Percentiles rank a stretch among this genome's conserved stretches.
phyloP scores from a whole-genome alignment of 2,797 vertebrate species.

The Cuculus canorus region DNA sequence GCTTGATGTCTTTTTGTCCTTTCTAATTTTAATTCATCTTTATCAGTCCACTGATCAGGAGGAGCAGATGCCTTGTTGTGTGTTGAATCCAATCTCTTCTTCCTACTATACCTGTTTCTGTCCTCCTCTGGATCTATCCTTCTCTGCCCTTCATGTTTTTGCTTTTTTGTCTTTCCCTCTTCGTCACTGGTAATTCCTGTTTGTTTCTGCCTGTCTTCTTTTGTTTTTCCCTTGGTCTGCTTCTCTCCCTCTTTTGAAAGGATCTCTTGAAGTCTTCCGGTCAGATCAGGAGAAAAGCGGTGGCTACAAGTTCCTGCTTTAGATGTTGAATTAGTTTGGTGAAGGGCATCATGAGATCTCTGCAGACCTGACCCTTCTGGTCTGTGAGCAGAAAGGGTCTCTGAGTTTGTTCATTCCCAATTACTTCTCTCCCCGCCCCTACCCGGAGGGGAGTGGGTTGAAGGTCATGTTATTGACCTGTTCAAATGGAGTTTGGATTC shows the following conservation, averaged over 20 bases:
- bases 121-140: neutral
- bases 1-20: neutral
- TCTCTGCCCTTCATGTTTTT: neutral
- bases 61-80: neutral
- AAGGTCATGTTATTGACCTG: constrained; percentile 45
- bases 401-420: constrained; percentile 7
- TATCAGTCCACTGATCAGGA: neutral
- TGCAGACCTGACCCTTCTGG: neutral
- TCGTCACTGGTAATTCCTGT: neutral
- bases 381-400: neutral
- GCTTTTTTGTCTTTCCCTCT: neutral
- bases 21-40: constrained; percentile 18
- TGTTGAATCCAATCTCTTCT: neutral
- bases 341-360: constrained; percentile 35
- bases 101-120: neutral
- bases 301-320: neutral
- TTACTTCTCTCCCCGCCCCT: constrained; percentile 26
- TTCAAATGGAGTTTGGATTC: constrained; percentile 1
- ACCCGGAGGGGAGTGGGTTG: neutral
- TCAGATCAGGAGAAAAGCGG: constrained; percentile 25
- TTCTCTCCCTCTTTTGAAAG: neutral
- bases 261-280: neutral
- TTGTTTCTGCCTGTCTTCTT: neutral
- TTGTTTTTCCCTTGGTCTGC: neutral
- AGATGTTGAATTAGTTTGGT: neutral